phyloP scores from a whole-genome alignment of 2,797 vertebrate genomes.

The Eulemur coronatus region DNA sequence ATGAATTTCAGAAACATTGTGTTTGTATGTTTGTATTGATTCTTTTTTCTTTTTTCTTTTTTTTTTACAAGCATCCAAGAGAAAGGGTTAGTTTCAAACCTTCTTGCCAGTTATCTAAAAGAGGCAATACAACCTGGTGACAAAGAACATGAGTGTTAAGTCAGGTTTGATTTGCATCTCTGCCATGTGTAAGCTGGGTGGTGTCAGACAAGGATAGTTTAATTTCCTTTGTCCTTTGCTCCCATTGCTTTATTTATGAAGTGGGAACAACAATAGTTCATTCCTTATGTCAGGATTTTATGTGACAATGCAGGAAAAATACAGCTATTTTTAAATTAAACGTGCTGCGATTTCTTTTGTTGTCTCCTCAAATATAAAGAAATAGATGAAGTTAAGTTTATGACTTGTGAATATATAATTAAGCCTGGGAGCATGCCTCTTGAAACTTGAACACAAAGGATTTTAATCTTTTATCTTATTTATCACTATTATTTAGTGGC shows the following conservation, averaged over 20 bases:
- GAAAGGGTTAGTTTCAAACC: background rate
- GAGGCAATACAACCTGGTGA: background rate
- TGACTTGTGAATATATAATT: constrained; percentile 13
- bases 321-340: background rate
- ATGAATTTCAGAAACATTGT: background rate
- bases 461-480: constrained; percentile 45
- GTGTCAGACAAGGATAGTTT: background rate
- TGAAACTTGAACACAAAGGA: constrained; percentile 14
- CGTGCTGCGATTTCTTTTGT: background rate
- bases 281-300: background rate
- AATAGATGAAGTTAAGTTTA: constrained; percentile 22
- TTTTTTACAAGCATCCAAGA: background rate
- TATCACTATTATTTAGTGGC: background rate
- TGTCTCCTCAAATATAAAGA: constrained; percentile 21
- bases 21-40: background rate
- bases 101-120: background rate
- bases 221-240: background rate
- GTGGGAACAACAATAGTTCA: background rate
- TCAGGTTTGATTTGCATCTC: background rate
- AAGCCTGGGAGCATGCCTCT: background rate
- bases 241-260: background rate
- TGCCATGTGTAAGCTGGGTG: background rate
- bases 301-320: background rate
- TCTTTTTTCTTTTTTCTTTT: background rate
- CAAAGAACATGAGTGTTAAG: background rate